Conservation (phyloP, 2,797 vertebrate genomes). For the Sciaenops ocellatus region DNA sequence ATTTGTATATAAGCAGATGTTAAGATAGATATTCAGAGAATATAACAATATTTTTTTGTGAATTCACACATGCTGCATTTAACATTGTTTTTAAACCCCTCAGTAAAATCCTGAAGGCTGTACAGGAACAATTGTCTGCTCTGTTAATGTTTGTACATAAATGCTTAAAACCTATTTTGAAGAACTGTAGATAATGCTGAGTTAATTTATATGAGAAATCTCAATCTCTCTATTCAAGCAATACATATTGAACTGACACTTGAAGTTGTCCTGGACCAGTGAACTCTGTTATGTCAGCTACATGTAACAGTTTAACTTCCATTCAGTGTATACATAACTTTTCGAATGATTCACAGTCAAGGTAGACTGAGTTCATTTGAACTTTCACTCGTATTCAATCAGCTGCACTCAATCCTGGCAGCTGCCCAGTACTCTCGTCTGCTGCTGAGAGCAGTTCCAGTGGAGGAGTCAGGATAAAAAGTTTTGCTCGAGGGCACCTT, state of each 20-base stretch:
- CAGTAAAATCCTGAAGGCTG: constrained; percentile 36
- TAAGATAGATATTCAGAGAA: constrained; percentile 19
- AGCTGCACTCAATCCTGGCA: constrained; percentile 10
- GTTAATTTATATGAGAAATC: constrained; percentile 59
- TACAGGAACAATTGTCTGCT: constrained; percentile 30
- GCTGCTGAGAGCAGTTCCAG: background rate
- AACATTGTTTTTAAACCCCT: constrained; percentile 63
- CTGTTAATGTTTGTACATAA: constrained; percentile 67
- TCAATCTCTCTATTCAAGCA: constrained; percentile 46
- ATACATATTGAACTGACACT: constrained; percentile 37
- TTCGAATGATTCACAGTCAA: background rate
- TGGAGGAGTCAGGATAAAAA: constrained; percentile 6
- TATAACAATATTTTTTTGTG: constrained; percentile 43
- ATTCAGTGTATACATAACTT: background rate
- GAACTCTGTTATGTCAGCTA: constrained; percentile 2
- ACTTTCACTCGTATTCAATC: background rate
- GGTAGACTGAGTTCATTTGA: background rate
- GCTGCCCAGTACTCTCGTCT: background rate
- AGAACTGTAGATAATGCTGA: constrained; percentile 56
- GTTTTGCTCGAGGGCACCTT: constrained; percentile 15
- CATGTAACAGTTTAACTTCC: background rate
- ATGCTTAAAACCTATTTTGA: constrained; percentile 51
- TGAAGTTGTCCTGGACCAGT: constrained; percentile 12
- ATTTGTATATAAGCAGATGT: constrained; percentile 40
- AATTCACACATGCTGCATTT: constrained; percentile 53